phyloP scores from a whole-genome alignment of 2,113 vertebrate species.

The Callipepla californica region DNA sequence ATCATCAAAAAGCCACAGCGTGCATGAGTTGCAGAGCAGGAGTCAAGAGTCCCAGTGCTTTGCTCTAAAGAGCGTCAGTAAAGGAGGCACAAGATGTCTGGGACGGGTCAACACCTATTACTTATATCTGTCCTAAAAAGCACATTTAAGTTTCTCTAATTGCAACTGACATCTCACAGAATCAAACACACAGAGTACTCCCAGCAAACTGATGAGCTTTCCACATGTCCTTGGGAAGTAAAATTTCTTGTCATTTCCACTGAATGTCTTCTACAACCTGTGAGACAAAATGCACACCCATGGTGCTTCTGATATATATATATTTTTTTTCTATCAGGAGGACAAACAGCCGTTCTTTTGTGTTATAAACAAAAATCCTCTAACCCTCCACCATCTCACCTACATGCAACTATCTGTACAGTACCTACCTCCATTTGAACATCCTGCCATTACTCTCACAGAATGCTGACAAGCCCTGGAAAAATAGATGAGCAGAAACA shows the following conservation, averaged over 20 bases:
- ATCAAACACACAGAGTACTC: not conserved
- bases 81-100: not conserved
- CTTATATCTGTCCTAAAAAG: not conserved
- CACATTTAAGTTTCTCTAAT: not conserved
- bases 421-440: conserved; percentile 2
- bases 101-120: not conserved
- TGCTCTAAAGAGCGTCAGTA: not conserved
- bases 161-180: not conserved
- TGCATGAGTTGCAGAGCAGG: not conserved
- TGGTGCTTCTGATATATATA: not conserved
- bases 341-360: not conserved
- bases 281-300: not conserved
- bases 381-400: not conserved
- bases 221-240: not conserved
- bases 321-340: not conserved
- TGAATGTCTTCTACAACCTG: not conserved
- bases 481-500: not conserved
- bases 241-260: not conserved
- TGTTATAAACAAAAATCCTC: not conserved
- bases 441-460: not conserved
- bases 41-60: not conserved
- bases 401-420: not conserved
- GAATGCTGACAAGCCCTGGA: not conserved
- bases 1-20: not conserved
- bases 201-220: not conserved